Conservation (phyloP, 2,888 invertebrate genomes). For the Acanthosoma haemorrhoidale region DNA sequence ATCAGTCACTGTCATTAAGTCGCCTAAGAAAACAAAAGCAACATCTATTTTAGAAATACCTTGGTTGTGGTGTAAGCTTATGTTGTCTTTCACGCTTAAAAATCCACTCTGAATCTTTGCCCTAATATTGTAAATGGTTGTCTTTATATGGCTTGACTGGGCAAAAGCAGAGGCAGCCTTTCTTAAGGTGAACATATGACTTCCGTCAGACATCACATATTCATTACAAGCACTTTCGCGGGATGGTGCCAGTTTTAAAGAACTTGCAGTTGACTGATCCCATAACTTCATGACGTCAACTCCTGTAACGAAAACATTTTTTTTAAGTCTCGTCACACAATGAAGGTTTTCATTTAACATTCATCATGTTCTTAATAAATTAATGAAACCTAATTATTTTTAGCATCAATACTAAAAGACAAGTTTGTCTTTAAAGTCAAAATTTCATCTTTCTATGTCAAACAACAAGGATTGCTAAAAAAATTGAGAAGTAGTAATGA, state of each 20-base stretch:
- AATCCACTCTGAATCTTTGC: constrained; percentile 67
- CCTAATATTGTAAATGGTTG: constrained; percentile 63
- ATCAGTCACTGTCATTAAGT: too few relatives aligned
- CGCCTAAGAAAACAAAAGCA: too few relatives aligned
- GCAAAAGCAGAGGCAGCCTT: constrained; percentile 61
- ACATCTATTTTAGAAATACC: too few relatives aligned
- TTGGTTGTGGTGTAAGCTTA: constrained; percentile 75
- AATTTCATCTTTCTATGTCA: too few relatives aligned
- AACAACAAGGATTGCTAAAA: too few relatives aligned
- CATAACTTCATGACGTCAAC: constrained; percentile 22
- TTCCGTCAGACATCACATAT: constrained; percentile 53
- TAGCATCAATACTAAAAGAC: too few relatives aligned
- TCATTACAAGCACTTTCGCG: constrained; percentile 26
- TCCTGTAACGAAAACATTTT: neutral
- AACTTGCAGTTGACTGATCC: constrained; percentile 24
- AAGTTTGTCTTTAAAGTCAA: too few relatives aligned
- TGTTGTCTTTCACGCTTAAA: constrained; percentile 68
- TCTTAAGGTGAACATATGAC: constrained; percentile 60
- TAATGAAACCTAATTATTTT: too few relatives aligned
- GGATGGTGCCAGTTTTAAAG: constrained; percentile 28
- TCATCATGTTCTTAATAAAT: too few relatives aligned
- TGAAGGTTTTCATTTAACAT: too few relatives aligned
- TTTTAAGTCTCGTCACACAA: too few relatives aligned
- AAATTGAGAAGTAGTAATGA: too few relatives aligned
- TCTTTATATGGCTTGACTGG: constrained; percentile 56